Conservation (phyloP, 37 sponge, comb jelly and placozoan genomes). For the Corticium candelabrum region DNA sequence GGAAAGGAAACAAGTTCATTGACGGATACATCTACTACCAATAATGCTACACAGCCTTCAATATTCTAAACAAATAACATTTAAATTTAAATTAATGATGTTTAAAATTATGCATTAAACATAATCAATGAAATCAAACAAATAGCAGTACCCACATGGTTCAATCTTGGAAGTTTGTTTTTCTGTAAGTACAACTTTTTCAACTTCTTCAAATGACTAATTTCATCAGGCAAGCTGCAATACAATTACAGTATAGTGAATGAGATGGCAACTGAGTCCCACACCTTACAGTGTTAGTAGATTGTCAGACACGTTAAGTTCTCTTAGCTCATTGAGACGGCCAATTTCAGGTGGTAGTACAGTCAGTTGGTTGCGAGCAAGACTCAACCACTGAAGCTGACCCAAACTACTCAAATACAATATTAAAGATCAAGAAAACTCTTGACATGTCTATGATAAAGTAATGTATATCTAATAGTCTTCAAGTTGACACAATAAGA, state of each 20-base stretch:
- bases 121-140: too few species aligned
- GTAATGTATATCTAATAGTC: too few species aligned
- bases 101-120: too few species aligned
- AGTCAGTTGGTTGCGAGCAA: not conserved
- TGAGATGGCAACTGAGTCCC: not conserved
- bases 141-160: not conserved
- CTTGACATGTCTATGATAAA: too few species aligned
- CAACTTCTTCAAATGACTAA: not conserved
- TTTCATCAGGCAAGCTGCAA: not conserved
- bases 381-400: not conserved
- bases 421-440: too few species aligned
- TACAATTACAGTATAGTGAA: not conserved
- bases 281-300: not conserved
- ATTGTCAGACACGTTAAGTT: not conserved
- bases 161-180: not conserved
- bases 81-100: too few species aligned
- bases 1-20: not conserved
- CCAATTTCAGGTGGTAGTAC: not conserved
- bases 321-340: not conserved
- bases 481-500: too few species aligned
- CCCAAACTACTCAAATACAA: not conserved
- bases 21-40: not conserved
- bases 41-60: not conserved
- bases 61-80: too few species aligned
- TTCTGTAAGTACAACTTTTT: not conserved